phyloP scores from a whole-genome alignment of 2,113 vertebrate species.

The Spheniscus mendiculus region DNA sequence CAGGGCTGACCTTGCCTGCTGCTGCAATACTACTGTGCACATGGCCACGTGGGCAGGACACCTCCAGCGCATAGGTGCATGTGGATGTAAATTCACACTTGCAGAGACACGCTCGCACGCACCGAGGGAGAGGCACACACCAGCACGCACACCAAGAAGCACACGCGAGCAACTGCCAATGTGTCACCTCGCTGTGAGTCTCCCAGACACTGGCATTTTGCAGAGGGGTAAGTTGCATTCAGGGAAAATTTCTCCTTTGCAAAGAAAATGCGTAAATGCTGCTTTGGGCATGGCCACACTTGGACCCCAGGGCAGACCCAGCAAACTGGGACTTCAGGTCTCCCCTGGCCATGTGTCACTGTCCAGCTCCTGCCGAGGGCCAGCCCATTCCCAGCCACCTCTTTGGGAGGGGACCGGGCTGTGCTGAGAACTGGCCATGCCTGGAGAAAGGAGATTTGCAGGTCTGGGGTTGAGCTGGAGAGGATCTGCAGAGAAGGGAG shows the following conservation, averaged over 20 bases:
- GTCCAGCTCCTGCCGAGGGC: neutral
- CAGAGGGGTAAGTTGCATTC: neutral
- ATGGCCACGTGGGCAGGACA: rapidly evolving
- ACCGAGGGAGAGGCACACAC: neutral
- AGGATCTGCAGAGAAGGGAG: neutral
- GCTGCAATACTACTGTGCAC: neutral
- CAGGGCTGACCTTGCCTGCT: neutral
- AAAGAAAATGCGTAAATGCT: neutral
- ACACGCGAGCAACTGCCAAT: rapidly evolving
- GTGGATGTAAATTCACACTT: neutral
- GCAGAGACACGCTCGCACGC: rapidly evolving
- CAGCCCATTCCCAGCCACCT: neutral
- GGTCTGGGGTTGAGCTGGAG: neutral
- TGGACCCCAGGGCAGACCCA: neutral
- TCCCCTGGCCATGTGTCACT: neutral
- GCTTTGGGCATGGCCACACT: neutral
- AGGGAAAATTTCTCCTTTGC: neutral
- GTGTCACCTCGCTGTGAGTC: too few species aligned
- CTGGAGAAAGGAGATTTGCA: neutral
- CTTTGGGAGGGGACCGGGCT: neutral
- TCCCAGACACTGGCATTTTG: neutral
- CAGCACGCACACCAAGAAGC: neutral
- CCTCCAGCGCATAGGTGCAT: rapidly evolving
- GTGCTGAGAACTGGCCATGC: neutral
- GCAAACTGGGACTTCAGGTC: neutral